Percentiles rank a stretch among this genome's conserved stretches.
Evolutionary conservation across 1,140 invertebrate species (phyloP).

Genomic region (Trachymyrmex cornetzi): DNA sequence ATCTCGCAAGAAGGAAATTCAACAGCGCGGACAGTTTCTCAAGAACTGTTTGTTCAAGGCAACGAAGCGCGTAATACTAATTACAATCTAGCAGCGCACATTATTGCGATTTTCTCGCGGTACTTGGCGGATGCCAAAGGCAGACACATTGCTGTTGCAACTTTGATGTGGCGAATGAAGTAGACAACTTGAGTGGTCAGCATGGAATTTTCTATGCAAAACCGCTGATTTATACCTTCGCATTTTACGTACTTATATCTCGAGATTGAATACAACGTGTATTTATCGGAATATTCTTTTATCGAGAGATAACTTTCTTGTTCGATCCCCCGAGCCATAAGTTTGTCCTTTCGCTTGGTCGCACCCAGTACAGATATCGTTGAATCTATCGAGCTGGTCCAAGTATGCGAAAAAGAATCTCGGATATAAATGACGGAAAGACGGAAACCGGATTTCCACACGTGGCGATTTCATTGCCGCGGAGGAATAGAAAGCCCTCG

Average conservation of each 20-base stretch:
- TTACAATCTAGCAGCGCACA: not conserved
- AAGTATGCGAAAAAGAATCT: not conserved
- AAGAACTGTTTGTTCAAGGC: conserved; percentile 30
- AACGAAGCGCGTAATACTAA: conserved; percentile 42
- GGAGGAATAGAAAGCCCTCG: conserved; percentile 50
- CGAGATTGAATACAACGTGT: conserved; percentile 11
- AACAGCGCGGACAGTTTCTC: not conserved
- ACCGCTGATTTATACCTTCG: conserved; percentile 30
- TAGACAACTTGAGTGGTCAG: not conserved
- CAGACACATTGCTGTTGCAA: not conserved
- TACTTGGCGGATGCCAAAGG: not conserved
- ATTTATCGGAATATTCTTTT: conserved; percentile 40
- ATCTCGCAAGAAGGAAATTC: not conserved
- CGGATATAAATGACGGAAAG: conserved; percentile 24
- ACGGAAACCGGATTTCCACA: conserved; percentile 45
- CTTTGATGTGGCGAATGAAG: conserved; percentile 10
- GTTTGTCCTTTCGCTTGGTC: not conserved
- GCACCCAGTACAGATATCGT: not conserved
- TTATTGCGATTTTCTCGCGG: conserved; percentile 26
- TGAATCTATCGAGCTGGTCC: not conserved
- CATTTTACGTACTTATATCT: conserved; percentile 15
- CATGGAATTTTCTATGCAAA: conserved; percentile 6
- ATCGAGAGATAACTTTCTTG: conserved; percentile 12
- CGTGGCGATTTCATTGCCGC: conserved; percentile 46
- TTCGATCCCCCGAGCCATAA: not conserved